These are phyloP conservation scores for Diadema setosum DNA, from an alignment of 35 echinoderm and acorn worm species.

Conservation along the genomic window DNA sequence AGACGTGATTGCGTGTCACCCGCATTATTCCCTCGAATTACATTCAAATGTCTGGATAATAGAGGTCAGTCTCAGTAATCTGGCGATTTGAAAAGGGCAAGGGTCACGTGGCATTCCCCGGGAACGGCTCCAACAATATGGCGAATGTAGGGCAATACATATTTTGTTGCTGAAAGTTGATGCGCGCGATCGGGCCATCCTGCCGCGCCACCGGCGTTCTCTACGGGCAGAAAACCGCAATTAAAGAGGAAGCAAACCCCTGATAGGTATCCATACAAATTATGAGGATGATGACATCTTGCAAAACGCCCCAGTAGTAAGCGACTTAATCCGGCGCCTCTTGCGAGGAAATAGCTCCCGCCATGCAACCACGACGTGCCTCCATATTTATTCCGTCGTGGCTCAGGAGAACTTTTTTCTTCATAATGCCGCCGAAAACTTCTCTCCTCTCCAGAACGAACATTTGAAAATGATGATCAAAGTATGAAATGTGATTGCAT, in stretches of 20 bases:
- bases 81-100: slow-evolving; percentile 5
- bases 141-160: slow-evolving; percentile 25
- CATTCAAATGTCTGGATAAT: slow-evolving; percentile 5
- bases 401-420: background rate
- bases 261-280: slow-evolving; percentile 27
- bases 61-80: slow-evolving; percentile 10
- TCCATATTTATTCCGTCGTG: background rate
- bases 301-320: slow-evolving; percentile 6
- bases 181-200: background rate
- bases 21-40: background rate
- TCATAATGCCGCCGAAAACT: too few species aligned
- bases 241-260: background rate
- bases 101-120: slow-evolving; percentile 18
- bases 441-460: background rate
- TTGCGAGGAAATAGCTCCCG: background rate
- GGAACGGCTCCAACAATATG: slow-evolving; percentile 11
- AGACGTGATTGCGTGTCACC: background rate
- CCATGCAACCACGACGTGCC: background rate
- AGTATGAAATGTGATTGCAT: slow-evolving; percentile 17
- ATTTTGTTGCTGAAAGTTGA: slow-evolving; percentile 32
- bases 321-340: background rate
- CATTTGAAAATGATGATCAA: slow-evolving; percentile 3
- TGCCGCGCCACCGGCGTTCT: background rate
- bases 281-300: slow-evolving; percentile 15
- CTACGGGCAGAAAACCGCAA: slow-evolving; percentile 11